phyloP scores from a whole-genome alignment of 2,113 vertebrate species.

The Epinephelus lanceolatus region DNA sequence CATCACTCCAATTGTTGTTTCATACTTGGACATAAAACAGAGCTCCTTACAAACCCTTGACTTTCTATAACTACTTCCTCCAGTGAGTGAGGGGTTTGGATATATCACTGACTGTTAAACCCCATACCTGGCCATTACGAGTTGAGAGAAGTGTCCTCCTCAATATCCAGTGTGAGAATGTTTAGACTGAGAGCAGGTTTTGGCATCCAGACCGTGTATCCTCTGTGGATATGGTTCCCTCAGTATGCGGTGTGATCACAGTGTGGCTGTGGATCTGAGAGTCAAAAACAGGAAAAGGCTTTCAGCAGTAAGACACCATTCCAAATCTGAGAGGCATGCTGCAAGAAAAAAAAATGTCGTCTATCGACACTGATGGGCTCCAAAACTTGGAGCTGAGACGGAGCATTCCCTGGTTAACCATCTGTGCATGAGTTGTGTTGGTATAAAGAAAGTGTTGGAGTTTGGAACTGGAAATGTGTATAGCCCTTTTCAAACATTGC shows the following conservation, averaged over 20 bases:
- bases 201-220: conserved; percentile 33
- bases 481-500: conserved; percentile 1
- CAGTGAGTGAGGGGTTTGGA: conserved; percentile 43
- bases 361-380: conserved; percentile 36
- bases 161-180: conserved; percentile 40
- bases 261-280: conserved; percentile 34
- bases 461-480: not conserved
- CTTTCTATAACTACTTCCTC: conserved; percentile 52
- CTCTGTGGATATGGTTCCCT: conserved; percentile 48
- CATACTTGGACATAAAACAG: conserved; percentile 64
- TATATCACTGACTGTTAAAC: conserved; percentile 23
- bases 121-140: conserved; percentile 51
- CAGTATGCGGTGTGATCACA: conserved; percentile 36
- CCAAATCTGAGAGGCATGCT: conserved; percentile 54
- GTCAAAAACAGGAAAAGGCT: conserved; percentile 57
- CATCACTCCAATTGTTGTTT: conserved; percentile 57
- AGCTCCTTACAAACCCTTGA: conserved; percentile 52
- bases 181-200: conserved; percentile 52
- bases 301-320: conserved; percentile 51
- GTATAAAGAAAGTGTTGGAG: conserved; percentile 20
- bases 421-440: conserved; percentile 33
- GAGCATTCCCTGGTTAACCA: conserved; percentile 19
- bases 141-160: conserved; percentile 39
- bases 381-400: conserved; percentile 1
- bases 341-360: conserved; percentile 36